Evolutionary conservation across 2,797 vertebrate genomes (phyloP).

Genomic region (Epinephelus malabaricus): DNA sequence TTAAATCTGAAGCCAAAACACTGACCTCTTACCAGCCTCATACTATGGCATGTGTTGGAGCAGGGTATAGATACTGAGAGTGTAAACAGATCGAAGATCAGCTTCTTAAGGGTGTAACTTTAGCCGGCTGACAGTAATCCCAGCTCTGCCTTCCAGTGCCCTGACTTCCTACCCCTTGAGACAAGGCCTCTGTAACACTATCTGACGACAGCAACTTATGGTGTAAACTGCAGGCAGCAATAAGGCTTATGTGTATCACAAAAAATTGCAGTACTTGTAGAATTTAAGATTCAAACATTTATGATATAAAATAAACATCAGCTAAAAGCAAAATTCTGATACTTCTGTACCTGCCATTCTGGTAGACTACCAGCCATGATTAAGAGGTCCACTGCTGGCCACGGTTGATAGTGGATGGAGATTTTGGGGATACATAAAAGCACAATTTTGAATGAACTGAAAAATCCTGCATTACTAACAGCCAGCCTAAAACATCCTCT

Average conservation of each 20-base stretch:
- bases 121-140: slow-evolving; percentile 56
- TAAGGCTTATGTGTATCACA: neutral
- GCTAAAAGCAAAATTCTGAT: neutral
- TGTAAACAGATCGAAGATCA: slow-evolving; percentile 67
- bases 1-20: slow-evolving; percentile 18
- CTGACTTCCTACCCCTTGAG: slow-evolving; percentile 41
- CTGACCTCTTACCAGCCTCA: slow-evolving; percentile 11
- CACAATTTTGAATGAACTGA: neutral
- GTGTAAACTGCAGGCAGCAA: slow-evolving; percentile 18
- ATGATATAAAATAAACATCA: neutral
- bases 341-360: neutral
- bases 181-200: slow-evolving; percentile 51
- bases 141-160: slow-evolving; percentile 24
- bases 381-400: neutral
- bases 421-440: slow-evolving; percentile 14
- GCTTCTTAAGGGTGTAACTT: slow-evolving; percentile 54
- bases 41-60: slow-evolving; percentile 28
- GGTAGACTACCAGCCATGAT: neutral
- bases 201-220: slow-evolving; percentile 18
- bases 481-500: slow-evolving; percentile 10
- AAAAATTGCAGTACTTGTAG: neutral
- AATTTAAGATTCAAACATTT: neutral
- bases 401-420: neutral
- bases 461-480: slow-evolving; percentile 18
- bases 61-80: slow-evolving; percentile 39